phyloP scores from a whole-genome alignment of 1,140 invertebrate genomes.

The Sinella curviseta region DNA sequence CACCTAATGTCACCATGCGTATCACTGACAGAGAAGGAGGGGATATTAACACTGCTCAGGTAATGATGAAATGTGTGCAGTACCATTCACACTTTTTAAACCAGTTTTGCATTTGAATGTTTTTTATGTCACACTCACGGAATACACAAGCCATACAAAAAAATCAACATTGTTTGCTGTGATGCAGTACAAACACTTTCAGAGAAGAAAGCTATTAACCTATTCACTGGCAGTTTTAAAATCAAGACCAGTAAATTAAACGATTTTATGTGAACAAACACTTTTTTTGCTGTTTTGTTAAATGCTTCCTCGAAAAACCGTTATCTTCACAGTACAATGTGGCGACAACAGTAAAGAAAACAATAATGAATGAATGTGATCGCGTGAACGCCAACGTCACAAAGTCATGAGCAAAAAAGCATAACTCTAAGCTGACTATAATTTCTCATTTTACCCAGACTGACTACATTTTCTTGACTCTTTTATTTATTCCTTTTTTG shows the following conservation, averaged over 20 bases:
- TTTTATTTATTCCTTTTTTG: background rate
- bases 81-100: slow-evolving; percentile 8
- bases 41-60: slow-evolving; percentile 56
- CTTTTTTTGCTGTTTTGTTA: background rate
- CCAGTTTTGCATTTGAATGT: slow-evolving; percentile 1
- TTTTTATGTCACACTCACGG: slow-evolving; percentile 12
- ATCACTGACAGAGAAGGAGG: slow-evolving; percentile 58
- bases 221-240: slow-evolving; percentile 14
- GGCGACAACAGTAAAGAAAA: too few relatives aligned
- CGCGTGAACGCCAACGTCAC: background rate
- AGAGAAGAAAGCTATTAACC: slow-evolving; percentile 12
- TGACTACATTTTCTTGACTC: too few relatives aligned
- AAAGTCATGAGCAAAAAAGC: background rate
- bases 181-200: background rate
- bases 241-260: slow-evolving; percentile 12
- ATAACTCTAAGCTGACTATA: background rate
- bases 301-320: too few relatives aligned
- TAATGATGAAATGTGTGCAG: slow-evolving; percentile 21
- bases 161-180: too few relatives aligned
- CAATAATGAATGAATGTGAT: background rate
- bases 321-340: too few relatives aligned
- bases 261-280: background rate
- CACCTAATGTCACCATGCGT: slow-evolving; percentile 61
- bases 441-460: too few relatives aligned
- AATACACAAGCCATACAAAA: background rate